Evolutionary conservation across 2,888 invertebrate genomes (phyloP).

Genomic region (Rotaria macrura): DNA sequence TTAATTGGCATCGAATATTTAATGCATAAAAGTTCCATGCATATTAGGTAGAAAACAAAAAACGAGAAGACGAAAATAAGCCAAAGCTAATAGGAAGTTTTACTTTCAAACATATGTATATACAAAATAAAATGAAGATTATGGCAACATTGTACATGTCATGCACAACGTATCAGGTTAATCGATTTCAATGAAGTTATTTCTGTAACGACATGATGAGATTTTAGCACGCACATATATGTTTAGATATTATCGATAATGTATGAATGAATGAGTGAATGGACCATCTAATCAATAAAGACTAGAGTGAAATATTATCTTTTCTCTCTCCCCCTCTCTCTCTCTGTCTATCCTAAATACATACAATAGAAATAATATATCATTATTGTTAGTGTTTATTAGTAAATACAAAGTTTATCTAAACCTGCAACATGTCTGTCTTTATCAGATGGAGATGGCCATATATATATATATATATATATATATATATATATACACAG

Average conservation of each 20-base stretch:
- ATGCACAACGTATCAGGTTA: background rate
- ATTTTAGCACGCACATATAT: background rate
- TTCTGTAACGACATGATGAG: background rate
- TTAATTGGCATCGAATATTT: conserved; percentile 3
- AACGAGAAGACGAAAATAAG: too few species aligned
- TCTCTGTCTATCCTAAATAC: background rate
- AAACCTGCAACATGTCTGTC: background rate
- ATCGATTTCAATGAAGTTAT: background rate
- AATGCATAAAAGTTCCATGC: background rate
- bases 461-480: background rate
- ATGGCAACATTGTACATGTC: background rate
- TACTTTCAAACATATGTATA: background rate
- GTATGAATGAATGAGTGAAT: background rate
- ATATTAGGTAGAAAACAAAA: background rate
- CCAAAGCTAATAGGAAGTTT: background rate
- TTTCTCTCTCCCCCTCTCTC: too few species aligned
- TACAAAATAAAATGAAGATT: background rate
- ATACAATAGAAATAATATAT: background rate
- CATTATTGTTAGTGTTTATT: background rate
- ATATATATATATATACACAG: background rate
- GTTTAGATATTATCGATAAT: background rate
- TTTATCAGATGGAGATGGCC: background rate
- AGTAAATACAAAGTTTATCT: background rate
- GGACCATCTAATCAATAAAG: background rate
- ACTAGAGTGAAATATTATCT: background rate